Percentiles rank a stretch among this genome's conserved stretches.
Evolutionary conservation across 1,140 invertebrate species (phyloP).

Genomic region (Drosophila nikananu): DNA sequence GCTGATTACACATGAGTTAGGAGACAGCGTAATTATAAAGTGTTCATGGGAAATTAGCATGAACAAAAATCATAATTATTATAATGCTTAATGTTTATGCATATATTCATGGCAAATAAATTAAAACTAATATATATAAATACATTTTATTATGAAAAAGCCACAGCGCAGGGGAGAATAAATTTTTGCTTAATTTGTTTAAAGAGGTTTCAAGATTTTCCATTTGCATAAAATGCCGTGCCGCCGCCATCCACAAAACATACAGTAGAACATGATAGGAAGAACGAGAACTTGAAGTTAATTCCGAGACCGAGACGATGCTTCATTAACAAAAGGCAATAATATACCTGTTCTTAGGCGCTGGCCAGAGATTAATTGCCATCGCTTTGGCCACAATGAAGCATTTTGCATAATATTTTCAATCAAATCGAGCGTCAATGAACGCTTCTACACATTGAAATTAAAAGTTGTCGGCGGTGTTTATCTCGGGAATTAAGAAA

Average conservation of each 20-base stretch:
- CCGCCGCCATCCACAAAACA: constrained; percentile 18
- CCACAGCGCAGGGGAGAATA: constrained; percentile 48
- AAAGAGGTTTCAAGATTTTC: constrained; percentile 71
- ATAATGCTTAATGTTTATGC: constrained; percentile 27
- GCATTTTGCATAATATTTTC: constrained; percentile 67
- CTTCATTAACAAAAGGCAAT: constrained; percentile 73
- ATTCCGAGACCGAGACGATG: constrained; percentile 26
- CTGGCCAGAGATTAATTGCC: constrained; percentile 69
- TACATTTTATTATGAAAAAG: constrained; percentile 28
- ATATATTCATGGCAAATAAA: constrained; percentile 49
- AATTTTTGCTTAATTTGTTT: constrained; percentile 74
- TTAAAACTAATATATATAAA: constrained; percentile 60
- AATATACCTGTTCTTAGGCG: constrained; percentile 68
- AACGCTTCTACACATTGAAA: constrained; percentile 71
- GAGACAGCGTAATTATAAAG: constrained; percentile 28
- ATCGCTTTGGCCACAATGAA: constrained; percentile 43
- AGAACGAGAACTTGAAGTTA: constrained; percentile 45
- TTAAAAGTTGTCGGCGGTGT: constrained; percentile 59
- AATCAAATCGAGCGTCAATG: constrained; percentile 70
- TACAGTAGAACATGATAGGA: constrained; percentile 39
- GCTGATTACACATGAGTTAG: constrained; percentile 40
- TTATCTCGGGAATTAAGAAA: constrained; percentile 24
- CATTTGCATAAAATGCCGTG: constrained; percentile 76
- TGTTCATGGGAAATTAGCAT: constrained; percentile 42
- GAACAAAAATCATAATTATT: constrained; percentile 12